Base-by-base conservation (phyloP, 1,140 invertebrate species). In the Eumeta japonica region DNA sequence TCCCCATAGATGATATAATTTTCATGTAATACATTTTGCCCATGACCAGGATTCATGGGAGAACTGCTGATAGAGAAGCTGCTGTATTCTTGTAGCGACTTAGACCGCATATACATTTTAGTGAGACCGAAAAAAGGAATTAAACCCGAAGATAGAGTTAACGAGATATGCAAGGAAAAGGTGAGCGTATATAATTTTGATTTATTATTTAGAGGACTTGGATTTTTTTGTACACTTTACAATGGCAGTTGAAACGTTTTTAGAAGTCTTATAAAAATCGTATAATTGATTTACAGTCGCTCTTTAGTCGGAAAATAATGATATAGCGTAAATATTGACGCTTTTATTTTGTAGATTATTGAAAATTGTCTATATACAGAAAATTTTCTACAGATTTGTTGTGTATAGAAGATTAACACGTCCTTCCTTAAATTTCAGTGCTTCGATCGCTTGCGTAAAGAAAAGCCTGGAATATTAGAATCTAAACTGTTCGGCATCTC, bases 11-110 rank as follows among this genome's bases (percentile, higher is more conserved):
- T n/a, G n/a, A n/a, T n/a, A n/a, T n/a, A n/a, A n/a, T n/a, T n/a
- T n/a, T n/a, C n/a, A n/a, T n/a, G n/a, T n/a, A n/a, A n/a, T n/a
- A n/a, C n/a, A n/a, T n/a, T n/a, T n/a, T n/a, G n/a, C n/a, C n/a
- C n/a, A n/a, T n/a, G n/a, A n/a, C n/a, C 85, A 46, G 90, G 90
- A 20, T 93, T 92, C 56, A 81, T 93, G 67, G 91, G 91, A 0
- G 93, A 93, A 72, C 84, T 89, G 0, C 67, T 93, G 10, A 79
- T 92, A 1, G 90, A 93, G 67, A 93, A 93, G 55, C 56, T 93
- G 2, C 62, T 93, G 2, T 78, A 89, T 42, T 88, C 85, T 1
- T 94, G 90, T 70, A 80, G 85, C 0, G 82, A 83, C 2, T 43
- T 94, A 3, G 75, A 79, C 28, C 82, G 78, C 30, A 84, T 93